Conservation (phyloP, 2,888 invertebrate genomes). For the Bhutanitis thaidina region DNA sequence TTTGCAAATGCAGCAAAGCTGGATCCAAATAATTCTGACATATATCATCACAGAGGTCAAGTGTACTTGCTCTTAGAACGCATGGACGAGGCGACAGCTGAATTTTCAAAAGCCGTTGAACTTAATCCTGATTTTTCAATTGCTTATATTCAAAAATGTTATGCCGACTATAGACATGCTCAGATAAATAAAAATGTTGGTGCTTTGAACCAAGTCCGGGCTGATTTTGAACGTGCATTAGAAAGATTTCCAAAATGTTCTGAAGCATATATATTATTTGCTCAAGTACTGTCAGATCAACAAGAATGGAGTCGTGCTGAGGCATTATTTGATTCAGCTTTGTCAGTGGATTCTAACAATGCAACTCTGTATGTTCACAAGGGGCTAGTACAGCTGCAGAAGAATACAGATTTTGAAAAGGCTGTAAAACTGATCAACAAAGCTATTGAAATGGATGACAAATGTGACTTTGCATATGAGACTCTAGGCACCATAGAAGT, state of each 20-base stretch:
- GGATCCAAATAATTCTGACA: constrained; percentile 90
- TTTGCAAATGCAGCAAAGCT: constrained; percentile 88
- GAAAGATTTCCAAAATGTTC: constrained; percentile 90
- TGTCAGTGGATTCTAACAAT: constrained; percentile 90
- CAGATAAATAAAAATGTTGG: constrained; percentile 80
- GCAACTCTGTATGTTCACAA: constrained; percentile 93
- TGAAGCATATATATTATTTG: constrained; percentile 93
- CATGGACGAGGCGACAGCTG: constrained; percentile 87
- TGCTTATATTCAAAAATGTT: constrained; percentile 94
- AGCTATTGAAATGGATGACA: constrained; percentile 92
- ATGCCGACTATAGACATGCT: constrained; percentile 90
- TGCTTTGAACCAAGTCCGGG: constrained; percentile 82
- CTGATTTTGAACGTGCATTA: constrained; percentile 87
- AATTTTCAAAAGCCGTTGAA: constrained; percentile 90
- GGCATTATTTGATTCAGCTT: constrained; percentile 88
- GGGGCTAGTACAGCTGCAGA: constrained; percentile 90
- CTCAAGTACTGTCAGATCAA: constrained; percentile 93
- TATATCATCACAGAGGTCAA: constrained; percentile 96
- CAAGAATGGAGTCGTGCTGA: constrained; percentile 92
- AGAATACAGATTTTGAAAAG: constrained; percentile 89
- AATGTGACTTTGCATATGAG: constrained; percentile 97
- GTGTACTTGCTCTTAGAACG: constrained; percentile 90
- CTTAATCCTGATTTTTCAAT: constrained; percentile 92
- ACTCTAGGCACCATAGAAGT: constrained; percentile 97
- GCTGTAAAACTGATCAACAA: constrained; percentile 88